Base-by-base conservation (phyloP, 2,113 vertebrate species). In the Phaethon lepturus region DNA sequence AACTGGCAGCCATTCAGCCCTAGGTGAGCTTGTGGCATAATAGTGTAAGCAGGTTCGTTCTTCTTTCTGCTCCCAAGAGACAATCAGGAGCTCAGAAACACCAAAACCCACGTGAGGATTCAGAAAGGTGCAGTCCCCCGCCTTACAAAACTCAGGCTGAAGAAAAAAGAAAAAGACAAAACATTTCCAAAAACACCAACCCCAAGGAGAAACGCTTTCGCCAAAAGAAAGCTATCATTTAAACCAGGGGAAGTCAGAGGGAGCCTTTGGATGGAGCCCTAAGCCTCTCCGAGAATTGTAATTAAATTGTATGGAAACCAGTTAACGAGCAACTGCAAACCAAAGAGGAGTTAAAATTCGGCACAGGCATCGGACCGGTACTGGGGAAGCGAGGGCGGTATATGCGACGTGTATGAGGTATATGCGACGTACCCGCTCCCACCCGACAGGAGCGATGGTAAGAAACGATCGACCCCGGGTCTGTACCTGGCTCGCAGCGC, bases 401-500 rank as follows among this genome's bases (percentile, higher is more conserved):
- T 38, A 8, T 38, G 7, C 38, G 38, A 38, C 38, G 38, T 38
- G 38, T 38, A 38, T 38, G 38, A 38, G 63, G 35, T 6, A 13
- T 1, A 4, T 0, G 12, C 0, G 1, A 53, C 2, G 1, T 17
- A 7, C 17, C 0, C 0, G 10, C 26, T 62, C 40, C 22, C 53
- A 24, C 49, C 60, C 42, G 31, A 23, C 12, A 3, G 0, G 5
- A 24, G 60, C 0, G 25, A 7, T 0, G 2, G 53, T 14, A 16
- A 6, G 50, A 15, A 44, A 14, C 0, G 1, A 4, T 0, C 0
- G 73, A 0, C 17, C 5, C 56, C 0, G 44, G 66, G 26, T 10
- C 4, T 0, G 42, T 97, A 99, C 99, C 99, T 98, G 98, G 96
- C 29, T 94, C 96, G 95, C 99, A 99, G 38, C 96, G 95, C 0